phyloP scores from a whole-genome alignment of 1,140 invertebrate species.

The Oscheius sp. region DNA sequence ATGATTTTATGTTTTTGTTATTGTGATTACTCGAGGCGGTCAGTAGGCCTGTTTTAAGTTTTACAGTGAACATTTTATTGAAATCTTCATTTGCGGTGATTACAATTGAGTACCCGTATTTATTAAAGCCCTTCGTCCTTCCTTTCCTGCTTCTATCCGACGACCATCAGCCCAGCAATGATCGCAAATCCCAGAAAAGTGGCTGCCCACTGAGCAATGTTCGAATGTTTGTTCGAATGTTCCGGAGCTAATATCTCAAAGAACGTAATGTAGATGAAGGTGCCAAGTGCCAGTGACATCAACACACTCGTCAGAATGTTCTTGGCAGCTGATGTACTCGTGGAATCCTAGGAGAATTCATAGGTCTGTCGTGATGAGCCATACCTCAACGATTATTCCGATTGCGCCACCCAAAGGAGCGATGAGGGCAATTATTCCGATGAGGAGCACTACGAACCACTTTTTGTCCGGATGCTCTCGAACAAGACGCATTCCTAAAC shows the following conservation, averaged over 20 bases:
- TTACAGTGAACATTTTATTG: too few relatives aligned
- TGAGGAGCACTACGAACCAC: constrained; percentile 67
- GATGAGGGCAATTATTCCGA: constrained; percentile 69
- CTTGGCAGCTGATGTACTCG: constrained; percentile 37
- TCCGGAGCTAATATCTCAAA: constrained; percentile 51
- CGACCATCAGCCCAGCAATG: constrained; percentile 32
- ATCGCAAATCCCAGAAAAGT: constrained; percentile 35
- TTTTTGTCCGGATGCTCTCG: constrained; percentile 67
- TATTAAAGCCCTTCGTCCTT: neutral
- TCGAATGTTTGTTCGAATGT: constrained; percentile 42
- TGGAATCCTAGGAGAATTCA: constrained; percentile 22
- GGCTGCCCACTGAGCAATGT: constrained; percentile 45
- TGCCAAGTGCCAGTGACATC: constrained; percentile 47
- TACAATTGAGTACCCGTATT: too few relatives aligned
- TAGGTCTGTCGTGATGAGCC: constrained; percentile 4
- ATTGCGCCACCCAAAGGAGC: constrained; percentile 66
- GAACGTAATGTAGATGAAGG: constrained; percentile 51
- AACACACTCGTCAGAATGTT: constrained; percentile 41
- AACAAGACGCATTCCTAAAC: constrained; percentile 64
- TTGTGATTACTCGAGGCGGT: too few relatives aligned
- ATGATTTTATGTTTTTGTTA: too few relatives aligned
- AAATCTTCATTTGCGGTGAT: too few relatives aligned
- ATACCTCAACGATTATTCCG: constrained; percentile 46
- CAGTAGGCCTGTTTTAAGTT: too few relatives aligned
- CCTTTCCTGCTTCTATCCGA: neutral